Percentiles rank a stretch among this genome's conserved stretches.
Conservation (phyloP, 2,888 invertebrate species). For the Synanthedon tipuliformis region DNA sequence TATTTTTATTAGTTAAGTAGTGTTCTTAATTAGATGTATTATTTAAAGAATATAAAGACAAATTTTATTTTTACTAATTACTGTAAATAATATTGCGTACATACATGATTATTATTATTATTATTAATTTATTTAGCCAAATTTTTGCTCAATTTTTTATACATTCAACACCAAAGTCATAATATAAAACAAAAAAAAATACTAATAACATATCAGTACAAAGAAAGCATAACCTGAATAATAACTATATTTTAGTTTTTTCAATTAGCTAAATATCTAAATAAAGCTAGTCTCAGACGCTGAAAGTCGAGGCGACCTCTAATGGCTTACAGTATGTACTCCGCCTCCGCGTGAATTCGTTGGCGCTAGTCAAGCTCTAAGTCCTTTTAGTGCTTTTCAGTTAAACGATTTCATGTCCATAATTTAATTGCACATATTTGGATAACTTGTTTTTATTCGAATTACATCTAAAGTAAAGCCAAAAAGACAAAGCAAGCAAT, state of each 20-base stretch:
- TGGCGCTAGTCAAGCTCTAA: constrained; percentile 41
- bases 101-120: constrained; percentile 5
- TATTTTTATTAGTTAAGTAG: background rate
- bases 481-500: too few species aligned
- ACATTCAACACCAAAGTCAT: constrained; percentile 69
- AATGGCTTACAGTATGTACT: too few species aligned
- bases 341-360: constrained; percentile 10
- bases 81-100: constrained; percentile 48
- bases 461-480: too few species aligned
- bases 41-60: constrained; percentile 57
- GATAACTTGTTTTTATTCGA: too few species aligned
- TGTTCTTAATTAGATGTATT: constrained; percentile 12
- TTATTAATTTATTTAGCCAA: constrained; percentile 63
- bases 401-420: too few species aligned
- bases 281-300: too few species aligned
- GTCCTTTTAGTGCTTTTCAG: constrained; percentile 18
- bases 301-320: too few species aligned
- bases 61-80: constrained; percentile 47
- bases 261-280: background rate
- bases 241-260: background rate
- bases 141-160: constrained; percentile 67
- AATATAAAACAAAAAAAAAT: constrained; percentile 43
- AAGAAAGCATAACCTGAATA: constrained; percentile 46
- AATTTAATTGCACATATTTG: too few species aligned
- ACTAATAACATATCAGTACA: constrained; percentile 58